Evolutionary conservation across 2,113 vertebrate genomes (phyloP), one percentile per base, ranked within the genome.

Genomic region (Anguilla japonica): DNA sequence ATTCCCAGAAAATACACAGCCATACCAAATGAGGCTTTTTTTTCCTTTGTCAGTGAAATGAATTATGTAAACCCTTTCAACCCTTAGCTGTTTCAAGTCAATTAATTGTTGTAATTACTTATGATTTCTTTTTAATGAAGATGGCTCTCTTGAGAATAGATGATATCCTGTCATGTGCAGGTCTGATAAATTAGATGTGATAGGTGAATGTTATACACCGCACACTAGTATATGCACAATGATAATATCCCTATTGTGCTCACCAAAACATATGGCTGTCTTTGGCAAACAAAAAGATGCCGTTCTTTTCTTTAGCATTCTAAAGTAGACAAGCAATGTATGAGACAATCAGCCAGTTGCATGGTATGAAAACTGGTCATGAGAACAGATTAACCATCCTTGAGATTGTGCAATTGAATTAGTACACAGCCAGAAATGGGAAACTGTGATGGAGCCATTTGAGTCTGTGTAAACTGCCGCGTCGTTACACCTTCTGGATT

Each of bases 101-200:
- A 97, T 97, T 96, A 96, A 97, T 96, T 96, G 96, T 97, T 96
- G 96, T 96, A 97, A 97, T 97, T 96, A 96, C 96, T 96, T 97
- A 97, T 97, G 96, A 96, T 97, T 97, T 96, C 96, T 96, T 96
- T 96, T 97, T 96, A 96, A 96, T 97, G 96, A 97, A 96, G 95
- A 96, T 94, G 93, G 93, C 94, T 96, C 96, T 96, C 96, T 85
- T 0, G 96, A 94, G 96, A 96, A 94, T 95, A 92, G 88, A 95
- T 95, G 95, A 95, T 95, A 96, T 94, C 95, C 95, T 97, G 96
- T 96, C 96, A 96, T 96, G 95, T 94, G 94, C 94, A 93, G 92
- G 90, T 92, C 95, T 96, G 96, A 96, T 96, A 97, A 96, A 97
- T 96, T 95, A 95, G 96, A 96, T 95, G 95, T 94, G 96, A 96